A percentile compares a stretch with the other conserved stretches of the same genome.
Conservation (phyloP, 2,113 vertebrate genomes). For the Microcebus murinus region DNA sequence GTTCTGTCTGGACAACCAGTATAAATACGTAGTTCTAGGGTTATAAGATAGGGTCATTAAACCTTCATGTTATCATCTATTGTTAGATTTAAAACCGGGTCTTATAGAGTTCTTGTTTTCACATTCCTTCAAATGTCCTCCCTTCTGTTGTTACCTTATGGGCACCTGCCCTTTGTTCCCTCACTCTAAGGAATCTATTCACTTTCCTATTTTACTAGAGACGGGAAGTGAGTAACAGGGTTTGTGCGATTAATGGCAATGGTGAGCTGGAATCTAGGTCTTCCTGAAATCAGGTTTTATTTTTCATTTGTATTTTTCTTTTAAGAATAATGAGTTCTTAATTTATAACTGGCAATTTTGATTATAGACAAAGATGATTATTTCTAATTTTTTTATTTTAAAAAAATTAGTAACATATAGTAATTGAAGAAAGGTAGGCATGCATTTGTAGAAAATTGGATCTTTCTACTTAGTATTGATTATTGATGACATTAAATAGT, state of each 20-base stretch:
- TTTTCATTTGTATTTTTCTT: not conserved
- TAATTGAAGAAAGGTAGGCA: slow-evolving; percentile 31
- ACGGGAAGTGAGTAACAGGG: not conserved
- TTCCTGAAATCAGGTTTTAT: not conserved
- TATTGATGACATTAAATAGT: not conserved
- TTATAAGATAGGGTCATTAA: not conserved
- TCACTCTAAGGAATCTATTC: not conserved
- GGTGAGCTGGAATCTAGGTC: not conserved
- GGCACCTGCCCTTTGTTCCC: not conserved
- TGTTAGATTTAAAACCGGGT: not conserved
- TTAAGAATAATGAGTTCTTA: not conserved
- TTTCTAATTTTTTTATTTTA: slow-evolving; percentile 43
- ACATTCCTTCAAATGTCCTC: not conserved
- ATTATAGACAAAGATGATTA: not conserved
- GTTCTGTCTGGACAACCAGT: not conserved
- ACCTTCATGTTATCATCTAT: not conserved
- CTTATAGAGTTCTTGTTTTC: not conserved
- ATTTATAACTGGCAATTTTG: not conserved
- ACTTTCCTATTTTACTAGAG: not conserved
- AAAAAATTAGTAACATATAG: not conserved
- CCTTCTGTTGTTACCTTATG: not conserved
- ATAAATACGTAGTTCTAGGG: not conserved
- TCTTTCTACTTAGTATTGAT: not conserved
- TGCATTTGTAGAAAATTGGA: slow-evolving; percentile 21
- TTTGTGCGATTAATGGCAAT: not conserved